Base-by-base conservation (phyloP, 2,888 invertebrate species). In the Ectemnius lituratus region DNA sequence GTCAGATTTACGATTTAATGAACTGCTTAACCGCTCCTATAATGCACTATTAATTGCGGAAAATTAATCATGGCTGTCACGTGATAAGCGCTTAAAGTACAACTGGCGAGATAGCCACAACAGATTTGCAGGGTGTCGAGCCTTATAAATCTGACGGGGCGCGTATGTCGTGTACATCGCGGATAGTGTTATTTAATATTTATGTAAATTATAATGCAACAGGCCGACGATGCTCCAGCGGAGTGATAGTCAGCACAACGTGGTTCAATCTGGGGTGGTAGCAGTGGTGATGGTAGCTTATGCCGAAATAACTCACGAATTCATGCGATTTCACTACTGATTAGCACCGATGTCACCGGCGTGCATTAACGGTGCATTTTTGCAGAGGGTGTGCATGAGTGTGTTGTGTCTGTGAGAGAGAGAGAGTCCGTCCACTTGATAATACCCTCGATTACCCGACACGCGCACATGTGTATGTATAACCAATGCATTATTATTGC, bases 131-230 rank as follows among this genome's bases (percentile, higher is more conserved):
- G 46, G 62, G 52, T 37, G 49, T 67, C 23, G 60, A 28, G 56
- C 59, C 62, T 79, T 72, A 72, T 72, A 78, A 75, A 78, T 78
- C 68, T 62, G 66, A 20, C 67, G 1, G 6, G 52, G 4, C 4
- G 8, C 16, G 52, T 52, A 11, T 11, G 37, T 8, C 11, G 70
- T 60, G 52, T 20, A 58, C 56, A n/a, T 49, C 20, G 62, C 57
- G 62, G 27, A 52, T 66, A 67, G 62, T 59, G 74, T 69, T 71
- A 64, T 70, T 75, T 79, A 75, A 79, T 77, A 79, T 75, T 75
- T 71, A 78, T 78, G 78, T 72, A 78, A 79, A 79, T 75, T 71
- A 70, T 60, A 63, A 62, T 20, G 75, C 74, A 74, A 74, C 63
- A 72, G 72, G 67, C 72, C 60, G 45, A 57, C 56, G 56, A 64